phyloP scores from a whole-genome alignment of 2,113 vertebrate genomes.

The Sphyrna mokarran region DNA sequence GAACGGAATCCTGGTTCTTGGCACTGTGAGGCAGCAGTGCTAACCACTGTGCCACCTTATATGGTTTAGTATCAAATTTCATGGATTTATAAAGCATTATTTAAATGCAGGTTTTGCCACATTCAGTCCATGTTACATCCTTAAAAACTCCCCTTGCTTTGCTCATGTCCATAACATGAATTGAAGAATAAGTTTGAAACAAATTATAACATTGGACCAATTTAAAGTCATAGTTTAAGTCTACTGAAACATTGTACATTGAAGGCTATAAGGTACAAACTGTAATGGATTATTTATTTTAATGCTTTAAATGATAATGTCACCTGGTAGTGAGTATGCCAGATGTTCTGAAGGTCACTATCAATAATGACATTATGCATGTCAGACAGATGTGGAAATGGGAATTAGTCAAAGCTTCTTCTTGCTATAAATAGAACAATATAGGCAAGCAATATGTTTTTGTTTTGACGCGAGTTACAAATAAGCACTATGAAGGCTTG shows the following conservation, averaged over 20 bases:
- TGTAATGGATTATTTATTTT: neutral
- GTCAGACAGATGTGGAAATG: neutral
- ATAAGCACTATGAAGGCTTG: neutral
- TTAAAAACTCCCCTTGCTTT: neutral
- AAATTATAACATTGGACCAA: neutral
- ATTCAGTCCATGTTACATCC: neutral
- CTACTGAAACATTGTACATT: neutral
- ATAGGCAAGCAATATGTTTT: neutral
- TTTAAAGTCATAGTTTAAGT: neutral
- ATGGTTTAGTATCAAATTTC: no score
- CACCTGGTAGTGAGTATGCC: neutral
- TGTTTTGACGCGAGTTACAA: neutral
- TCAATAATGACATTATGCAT: neutral
- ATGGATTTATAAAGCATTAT: neutral
- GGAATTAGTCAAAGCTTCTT: neutral
- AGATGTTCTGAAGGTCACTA: neutral
- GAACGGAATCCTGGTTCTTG: no score
- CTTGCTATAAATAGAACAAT: neutral
- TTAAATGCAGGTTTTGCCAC: neutral
- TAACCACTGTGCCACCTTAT: no score
- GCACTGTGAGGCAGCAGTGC: no score
- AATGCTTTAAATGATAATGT: neutral
- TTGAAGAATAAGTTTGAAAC: neutral
- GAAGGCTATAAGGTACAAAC: neutral
- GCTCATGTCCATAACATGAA: neutral